Evolutionary conservation across 2,113 vertebrate species (phyloP).

Genomic region (Sorex fumeus): DNA sequence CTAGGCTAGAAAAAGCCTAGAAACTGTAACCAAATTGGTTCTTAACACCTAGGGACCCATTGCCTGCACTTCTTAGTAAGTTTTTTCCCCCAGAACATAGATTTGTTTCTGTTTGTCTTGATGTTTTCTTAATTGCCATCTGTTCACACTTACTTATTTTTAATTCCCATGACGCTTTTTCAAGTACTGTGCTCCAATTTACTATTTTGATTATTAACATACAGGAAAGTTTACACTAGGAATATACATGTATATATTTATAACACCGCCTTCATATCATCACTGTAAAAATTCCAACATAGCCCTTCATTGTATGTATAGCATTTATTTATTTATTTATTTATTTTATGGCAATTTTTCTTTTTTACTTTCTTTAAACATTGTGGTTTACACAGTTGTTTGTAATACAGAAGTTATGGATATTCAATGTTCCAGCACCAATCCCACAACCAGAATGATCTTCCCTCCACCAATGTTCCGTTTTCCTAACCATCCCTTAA

Average conservation of each 20-base stretch:
- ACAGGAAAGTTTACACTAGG: not conserved
- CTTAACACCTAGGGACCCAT: no score
- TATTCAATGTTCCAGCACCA: no score
- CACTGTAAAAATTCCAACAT: no score
- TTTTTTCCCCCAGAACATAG: not conserved
- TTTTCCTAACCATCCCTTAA: no score
- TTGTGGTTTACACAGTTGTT: no score
- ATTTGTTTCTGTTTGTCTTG: not conserved
- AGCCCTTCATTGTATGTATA: not conserved
- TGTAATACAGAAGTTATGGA: no score
- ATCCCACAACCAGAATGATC: no score
- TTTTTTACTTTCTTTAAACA: no score
- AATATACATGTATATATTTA: not conserved
- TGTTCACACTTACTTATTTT: constrained; percentile 18
- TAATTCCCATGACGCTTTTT: not conserved
- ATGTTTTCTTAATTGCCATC: not conserved
- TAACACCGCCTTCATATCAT: no score
- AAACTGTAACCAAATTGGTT: not conserved
- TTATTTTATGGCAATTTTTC: not conserved
- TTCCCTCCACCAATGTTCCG: no score
- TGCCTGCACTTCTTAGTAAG: not conserved
- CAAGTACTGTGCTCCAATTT: not conserved
- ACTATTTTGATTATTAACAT: not conserved
- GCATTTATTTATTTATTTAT: not conserved
- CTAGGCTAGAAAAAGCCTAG: not conserved